Percentiles rank a stretch among this genome's conserved stretches.
Evolutionary conservation across 1,140 invertebrate species (phyloP).

Genomic region (Hyles euphorbiae): DNA sequence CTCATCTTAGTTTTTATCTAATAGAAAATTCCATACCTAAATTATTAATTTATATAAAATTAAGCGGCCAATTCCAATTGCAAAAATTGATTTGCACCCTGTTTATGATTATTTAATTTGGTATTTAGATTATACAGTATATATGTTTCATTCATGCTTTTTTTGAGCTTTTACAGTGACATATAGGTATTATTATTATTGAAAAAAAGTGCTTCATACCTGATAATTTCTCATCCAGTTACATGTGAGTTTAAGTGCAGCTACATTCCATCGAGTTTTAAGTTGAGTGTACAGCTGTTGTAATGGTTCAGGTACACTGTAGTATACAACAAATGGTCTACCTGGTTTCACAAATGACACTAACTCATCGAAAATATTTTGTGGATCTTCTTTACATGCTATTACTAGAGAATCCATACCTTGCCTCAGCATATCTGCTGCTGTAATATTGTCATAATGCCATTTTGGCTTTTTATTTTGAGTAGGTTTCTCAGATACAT

Average conservation of each 20-base stretch:
- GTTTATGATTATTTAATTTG: too few relatives aligned
- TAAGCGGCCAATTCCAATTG: too few relatives aligned
- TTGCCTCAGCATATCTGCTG: constrained; percentile 72
- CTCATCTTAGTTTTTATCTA: too few relatives aligned
- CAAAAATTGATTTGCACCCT: too few relatives aligned
- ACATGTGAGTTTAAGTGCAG: constrained; percentile 86
- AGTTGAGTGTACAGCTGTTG: constrained; percentile 87
- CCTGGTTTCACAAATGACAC: constrained; percentile 85
- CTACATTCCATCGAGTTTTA: constrained; percentile 81
- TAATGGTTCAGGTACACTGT: constrained; percentile 85
- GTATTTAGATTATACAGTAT: too few relatives aligned
- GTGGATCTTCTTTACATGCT: constrained; percentile 89
- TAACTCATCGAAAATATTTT: constrained; percentile 84
- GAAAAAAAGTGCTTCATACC: constrained; percentile 63
- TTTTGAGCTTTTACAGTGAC: too few relatives aligned
- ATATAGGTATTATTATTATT: too few relatives aligned
- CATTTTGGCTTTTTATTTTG: constrained; percentile 78
- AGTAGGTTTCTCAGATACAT: constrained; percentile 9
- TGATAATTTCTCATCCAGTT: constrained; percentile 94
- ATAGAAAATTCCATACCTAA: too few relatives aligned
- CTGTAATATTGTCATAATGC: constrained; percentile 80
- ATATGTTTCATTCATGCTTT: too few relatives aligned
- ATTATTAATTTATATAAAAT: too few relatives aligned
- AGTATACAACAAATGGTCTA: constrained; percentile 90
- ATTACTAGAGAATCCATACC: constrained; percentile 89